phyloP scores from a whole-genome alignment of 2,888 invertebrate species.

The Polietes domitor region DNA sequence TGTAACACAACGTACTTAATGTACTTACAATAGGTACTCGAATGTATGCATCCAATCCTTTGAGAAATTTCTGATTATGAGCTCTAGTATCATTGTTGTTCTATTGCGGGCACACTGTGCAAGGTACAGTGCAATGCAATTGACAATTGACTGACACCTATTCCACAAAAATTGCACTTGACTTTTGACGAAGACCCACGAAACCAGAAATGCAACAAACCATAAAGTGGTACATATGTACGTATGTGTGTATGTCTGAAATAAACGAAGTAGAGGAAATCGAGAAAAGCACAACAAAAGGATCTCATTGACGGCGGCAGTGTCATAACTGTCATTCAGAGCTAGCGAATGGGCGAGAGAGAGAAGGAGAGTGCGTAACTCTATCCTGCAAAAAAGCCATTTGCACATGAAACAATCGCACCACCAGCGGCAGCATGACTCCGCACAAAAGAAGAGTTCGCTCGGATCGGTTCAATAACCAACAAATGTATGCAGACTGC shows the following conservation, averaged over 20 bases:
- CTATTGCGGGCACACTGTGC: neutral
- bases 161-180: constrained; percentile 8
- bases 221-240: too few species aligned
- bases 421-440: neutral
- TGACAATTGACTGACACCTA: neutral
- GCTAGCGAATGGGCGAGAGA: too few species aligned
- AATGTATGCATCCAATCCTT: too few species aligned
- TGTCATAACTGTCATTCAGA: neutral
- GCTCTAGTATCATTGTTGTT: too few species aligned
- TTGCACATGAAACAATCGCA: neutral
- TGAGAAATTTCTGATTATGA: too few species aligned
- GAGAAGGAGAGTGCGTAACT: neutral
- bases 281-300: neutral
- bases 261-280: neutral
- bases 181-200: neutral
- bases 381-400: neutral
- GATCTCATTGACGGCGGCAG: neutral
- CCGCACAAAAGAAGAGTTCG: neutral
- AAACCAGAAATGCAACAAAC: neutral
- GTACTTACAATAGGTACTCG: too few species aligned
- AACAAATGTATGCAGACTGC: constrained; percentile 20
- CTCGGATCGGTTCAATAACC: constrained; percentile 32
- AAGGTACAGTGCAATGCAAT: neutral
- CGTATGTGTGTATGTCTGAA: too few species aligned
- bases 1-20: too few species aligned